These are phyloP conservation scores for Deroplatys truncata DNA, from an alignment of 2,888 invertebrate species.

Conservation along the genomic window DNA sequence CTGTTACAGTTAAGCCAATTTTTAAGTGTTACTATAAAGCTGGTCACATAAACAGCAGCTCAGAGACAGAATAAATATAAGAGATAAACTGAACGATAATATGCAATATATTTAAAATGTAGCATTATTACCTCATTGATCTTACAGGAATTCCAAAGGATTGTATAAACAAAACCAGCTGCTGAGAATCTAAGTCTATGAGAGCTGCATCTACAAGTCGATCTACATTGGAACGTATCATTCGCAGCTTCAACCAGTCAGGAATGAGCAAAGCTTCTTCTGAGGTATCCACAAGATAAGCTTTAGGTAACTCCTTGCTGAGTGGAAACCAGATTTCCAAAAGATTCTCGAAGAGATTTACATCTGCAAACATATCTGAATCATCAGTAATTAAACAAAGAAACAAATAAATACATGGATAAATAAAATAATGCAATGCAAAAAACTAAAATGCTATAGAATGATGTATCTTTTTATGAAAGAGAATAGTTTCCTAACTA, in stretches of 20 bases:
- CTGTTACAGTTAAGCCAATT: no score
- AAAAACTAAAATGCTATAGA: conserved; percentile 25
- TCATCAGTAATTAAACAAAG: not conserved
- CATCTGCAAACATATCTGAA: conserved; percentile 28
- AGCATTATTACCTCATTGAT: conserved; percentile 63
- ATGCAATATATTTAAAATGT: no score
- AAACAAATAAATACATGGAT: not conserved
- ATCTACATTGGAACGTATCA: conserved; percentile 75
- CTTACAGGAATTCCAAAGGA: conserved; percentile 91
- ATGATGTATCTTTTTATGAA: no score
- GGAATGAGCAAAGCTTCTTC: conserved; percentile 82
- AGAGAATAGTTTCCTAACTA: no score
- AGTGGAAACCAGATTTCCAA: conserved; percentile 84
- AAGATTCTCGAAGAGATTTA: conserved; percentile 51
- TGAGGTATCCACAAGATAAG: conserved; percentile 71
- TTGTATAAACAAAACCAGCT: conserved; percentile 89
- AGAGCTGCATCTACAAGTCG: conserved; percentile 82
- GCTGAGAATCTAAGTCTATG: conserved; percentile 78
- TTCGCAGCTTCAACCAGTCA: conserved; percentile 87
- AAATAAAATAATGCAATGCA: conserved; percentile 37
- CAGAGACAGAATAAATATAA: no score
- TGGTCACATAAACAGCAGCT: no score
- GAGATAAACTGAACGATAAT: no score
- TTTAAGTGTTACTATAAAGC: no score
- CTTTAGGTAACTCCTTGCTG: conserved; percentile 68